These are phyloP conservation scores for Streblospio benedicti DNA, from an alignment of 1,140 invertebrate species.

Conservation along the genomic window DNA sequence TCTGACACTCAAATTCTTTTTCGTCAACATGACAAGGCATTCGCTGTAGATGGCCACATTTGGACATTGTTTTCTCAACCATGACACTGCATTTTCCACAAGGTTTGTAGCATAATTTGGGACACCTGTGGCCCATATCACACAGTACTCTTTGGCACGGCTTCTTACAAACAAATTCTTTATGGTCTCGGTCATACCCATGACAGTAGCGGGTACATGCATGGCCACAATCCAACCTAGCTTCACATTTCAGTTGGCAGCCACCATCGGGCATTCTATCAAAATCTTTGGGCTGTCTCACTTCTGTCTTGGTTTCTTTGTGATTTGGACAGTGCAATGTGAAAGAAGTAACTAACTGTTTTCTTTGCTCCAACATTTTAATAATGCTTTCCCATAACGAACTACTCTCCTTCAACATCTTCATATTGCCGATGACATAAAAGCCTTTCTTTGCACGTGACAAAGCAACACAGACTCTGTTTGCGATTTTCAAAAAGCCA, in stretches of 20 bases:
- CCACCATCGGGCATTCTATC: conserved; percentile 30
- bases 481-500: conserved; percentile 65
- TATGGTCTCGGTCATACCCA: conserved; percentile 15
- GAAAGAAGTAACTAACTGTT: conserved; percentile 7
- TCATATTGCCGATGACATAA: conserved; percentile 58
- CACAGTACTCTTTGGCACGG: conserved; percentile 23
- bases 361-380: conserved; percentile 7
- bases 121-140: conserved; percentile 17
- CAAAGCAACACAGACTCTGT: conserved; percentile 70
- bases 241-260: conserved; percentile 25
- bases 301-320: conserved; percentile 16
- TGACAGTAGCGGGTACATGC: conserved; percentile 24
- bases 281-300: conserved; percentile 30
- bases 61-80: conserved; percentile 11
- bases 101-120: conserved; percentile 11
- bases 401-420: conserved; percentile 44
- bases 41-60: conserved; percentile 16
- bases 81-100: conserved; percentile 12
- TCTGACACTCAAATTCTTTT: conserved; percentile 12
- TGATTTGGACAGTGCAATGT: conserved; percentile 23
- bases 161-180: conserved; percentile 17
- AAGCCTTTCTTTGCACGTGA: conserved; percentile 66
- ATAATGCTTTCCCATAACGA: conserved; percentile 39
- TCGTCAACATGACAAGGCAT: conserved; percentile 13
- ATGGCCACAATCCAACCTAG: conserved; percentile 28